A percentile compares a stretch with the other conserved stretches of the same genome.
phyloP scores from a whole-genome alignment of 2,797 vertebrate genomes.

The Myotis pilosus region DNA sequence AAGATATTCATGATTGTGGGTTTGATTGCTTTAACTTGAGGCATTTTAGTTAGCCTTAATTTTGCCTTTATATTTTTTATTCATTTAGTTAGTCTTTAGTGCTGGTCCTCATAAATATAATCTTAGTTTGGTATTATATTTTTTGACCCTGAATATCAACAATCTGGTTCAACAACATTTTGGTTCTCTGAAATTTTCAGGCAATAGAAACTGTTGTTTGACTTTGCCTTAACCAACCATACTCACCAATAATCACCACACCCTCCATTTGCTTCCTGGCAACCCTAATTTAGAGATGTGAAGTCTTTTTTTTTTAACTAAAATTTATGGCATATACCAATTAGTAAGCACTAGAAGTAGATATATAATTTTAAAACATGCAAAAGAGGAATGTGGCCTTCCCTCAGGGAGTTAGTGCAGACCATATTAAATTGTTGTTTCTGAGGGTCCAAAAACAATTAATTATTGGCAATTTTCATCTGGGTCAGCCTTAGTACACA shows the following conservation, averaged over 20 bases:
- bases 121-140: slow-evolving; percentile 43
- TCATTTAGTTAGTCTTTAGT: slow-evolving; percentile 19
- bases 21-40: background rate
- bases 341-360: background rate
- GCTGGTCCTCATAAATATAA: background rate
- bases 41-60: slow-evolving; percentile 5
- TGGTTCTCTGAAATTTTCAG: slow-evolving; percentile 20
- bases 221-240: background rate
- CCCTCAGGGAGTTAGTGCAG: background rate
- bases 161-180: background rate
- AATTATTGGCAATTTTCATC: background rate
- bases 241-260: background rate
- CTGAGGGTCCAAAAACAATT: background rate
- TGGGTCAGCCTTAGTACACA: background rate
- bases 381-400: background rate
- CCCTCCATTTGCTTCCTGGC: slow-evolving; percentile 31
- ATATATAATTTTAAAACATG: background rate
- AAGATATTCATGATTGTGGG: background rate
- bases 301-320: background rate
- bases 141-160: background rate
- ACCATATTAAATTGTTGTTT: background rate
- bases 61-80: background rate
- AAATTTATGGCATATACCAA: background rate
- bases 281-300: background rate
- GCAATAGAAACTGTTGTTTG: slow-evolving; percentile 14